Percentiles rank a stretch among this genome's conserved stretches.
Conservation (phyloP, 2,797 vertebrate genomes). For the Danio choprae region DNA sequence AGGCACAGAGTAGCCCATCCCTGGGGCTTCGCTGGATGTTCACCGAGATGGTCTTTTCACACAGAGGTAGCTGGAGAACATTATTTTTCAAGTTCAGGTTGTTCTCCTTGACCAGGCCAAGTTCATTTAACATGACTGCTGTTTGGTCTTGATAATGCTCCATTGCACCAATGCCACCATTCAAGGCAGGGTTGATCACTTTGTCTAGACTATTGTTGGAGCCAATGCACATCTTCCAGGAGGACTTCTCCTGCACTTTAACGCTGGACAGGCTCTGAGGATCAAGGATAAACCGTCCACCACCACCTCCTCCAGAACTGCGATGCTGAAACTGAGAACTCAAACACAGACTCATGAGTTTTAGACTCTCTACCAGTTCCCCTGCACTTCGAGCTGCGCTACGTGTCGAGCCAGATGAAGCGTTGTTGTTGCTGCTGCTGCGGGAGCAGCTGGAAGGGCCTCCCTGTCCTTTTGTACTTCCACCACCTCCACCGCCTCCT, state of each 20-base stretch:
- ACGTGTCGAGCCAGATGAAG: conserved; percentile 76
- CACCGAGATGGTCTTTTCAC: conserved; percentile 97
- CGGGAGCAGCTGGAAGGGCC: conserved; percentile 83
- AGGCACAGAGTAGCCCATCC: conserved; percentile 90
- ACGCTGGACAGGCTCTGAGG: conserved; percentile 87
- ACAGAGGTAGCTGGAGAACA: conserved; percentile 98
- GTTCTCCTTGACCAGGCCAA: conserved; percentile 85
- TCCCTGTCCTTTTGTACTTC: conserved; percentile 81
- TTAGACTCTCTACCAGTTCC: conserved; percentile 92
- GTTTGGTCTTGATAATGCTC: conserved; percentile 82
- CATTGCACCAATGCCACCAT: conserved; percentile 64
- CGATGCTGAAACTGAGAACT: conserved; percentile 87
- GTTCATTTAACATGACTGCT: conserved; percentile 75
- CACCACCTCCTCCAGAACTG: conserved; percentile 62
- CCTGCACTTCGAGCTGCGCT: conserved; percentile 78
- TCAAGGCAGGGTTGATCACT: conserved; percentile 71
- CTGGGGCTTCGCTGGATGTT: conserved; percentile 92
- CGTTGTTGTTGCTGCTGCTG: conserved; percentile 76
- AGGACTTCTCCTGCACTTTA: conserved; percentile 90
- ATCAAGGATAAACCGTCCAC: conserved; percentile 84
- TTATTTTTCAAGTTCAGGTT: conserved; percentile 89
- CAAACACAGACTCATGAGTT: conserved; percentile 93
- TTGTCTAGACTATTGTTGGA: conserved; percentile 79
- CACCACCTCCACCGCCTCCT: conserved; percentile 66
- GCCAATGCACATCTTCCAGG: conserved; percentile 94